Percentiles rank a stretch among this genome's conserved stretches.
phyloP scores from a whole-genome alignment of 1,140 invertebrate genomes.

The Hesperophylax magnus region DNA sequence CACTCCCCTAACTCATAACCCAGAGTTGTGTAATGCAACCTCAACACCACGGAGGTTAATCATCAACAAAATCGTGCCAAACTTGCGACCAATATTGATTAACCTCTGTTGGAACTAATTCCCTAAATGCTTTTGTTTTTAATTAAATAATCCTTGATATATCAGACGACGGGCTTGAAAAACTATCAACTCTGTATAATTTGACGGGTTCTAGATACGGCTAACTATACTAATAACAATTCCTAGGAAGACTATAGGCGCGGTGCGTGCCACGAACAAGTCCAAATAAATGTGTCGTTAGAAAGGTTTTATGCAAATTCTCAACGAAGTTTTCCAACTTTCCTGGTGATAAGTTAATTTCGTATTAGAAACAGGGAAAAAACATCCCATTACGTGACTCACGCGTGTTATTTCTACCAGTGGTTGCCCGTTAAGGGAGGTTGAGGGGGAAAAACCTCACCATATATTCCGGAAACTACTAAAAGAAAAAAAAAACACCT shows the following conservation, averaged over 20 bases:
- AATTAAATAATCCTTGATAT: slow-evolving; percentile 3
- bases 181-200: slow-evolving; percentile 31
- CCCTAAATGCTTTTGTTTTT: neutral
- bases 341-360: slow-evolving; percentile 55
- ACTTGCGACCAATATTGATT: too few relatives aligned
- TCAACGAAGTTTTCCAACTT: slow-evolving; percentile 12
- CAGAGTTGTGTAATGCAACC: too few relatives aligned
- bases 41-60: too few relatives aligned
- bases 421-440: neutral
- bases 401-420: slow-evolving; percentile 31
- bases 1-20: too few relatives aligned
- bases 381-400: slow-evolving; percentile 54
- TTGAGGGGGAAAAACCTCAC: too few relatives aligned
- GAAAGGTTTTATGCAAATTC: slow-evolving; percentile 55
- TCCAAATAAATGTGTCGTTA: slow-evolving; percentile 54
- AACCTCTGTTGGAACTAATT: too few relatives aligned
- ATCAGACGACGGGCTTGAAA: slow-evolving; percentile 23
- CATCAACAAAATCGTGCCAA: too few relatives aligned
- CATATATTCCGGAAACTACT: too few relatives aligned
- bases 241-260: slow-evolving; percentile 13
- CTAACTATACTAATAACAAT: slow-evolving; percentile 4
- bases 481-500: too few relatives aligned
- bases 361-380: slow-evolving; percentile 55
- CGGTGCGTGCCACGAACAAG: slow-evolving; percentile 39
- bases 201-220: slow-evolving; percentile 21